Conservation (phyloP, 92 coral and sea anemone genomes). For the Micromussa lordhowensis region DNA sequence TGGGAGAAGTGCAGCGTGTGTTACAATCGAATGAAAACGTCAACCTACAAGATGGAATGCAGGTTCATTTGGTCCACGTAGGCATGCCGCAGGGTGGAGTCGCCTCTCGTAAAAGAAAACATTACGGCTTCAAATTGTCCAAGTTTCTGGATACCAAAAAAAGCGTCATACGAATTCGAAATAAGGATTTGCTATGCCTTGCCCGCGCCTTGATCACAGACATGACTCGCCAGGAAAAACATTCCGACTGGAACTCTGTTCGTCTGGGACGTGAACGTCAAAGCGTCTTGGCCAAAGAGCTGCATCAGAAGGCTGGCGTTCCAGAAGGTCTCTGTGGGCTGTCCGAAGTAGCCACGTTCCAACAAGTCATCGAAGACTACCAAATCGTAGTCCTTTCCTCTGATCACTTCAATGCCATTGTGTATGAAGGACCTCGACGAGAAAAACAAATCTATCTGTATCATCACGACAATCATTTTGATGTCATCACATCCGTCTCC, state of each 20-base stretch:
- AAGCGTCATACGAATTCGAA: slow-evolving; percentile 22
- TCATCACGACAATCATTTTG: too few species aligned
- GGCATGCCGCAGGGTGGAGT: too few species aligned
- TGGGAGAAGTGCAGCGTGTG: background rate
- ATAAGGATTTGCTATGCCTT: slow-evolving; percentile 22
- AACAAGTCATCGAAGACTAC: background rate
- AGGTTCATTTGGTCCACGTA: too few species aligned
- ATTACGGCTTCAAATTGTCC: too few species aligned
- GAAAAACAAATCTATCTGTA: too few species aligned
- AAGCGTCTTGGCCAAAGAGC: slow-evolving; percentile 1
- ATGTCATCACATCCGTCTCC: too few species aligned
- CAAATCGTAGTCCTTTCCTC: slow-evolving; percentile 24
- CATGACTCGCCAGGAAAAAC: background rate
- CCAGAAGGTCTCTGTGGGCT: slow-evolving; percentile 30
- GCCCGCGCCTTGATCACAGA: slow-evolving; percentile 12
- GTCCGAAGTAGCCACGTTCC: too few species aligned
- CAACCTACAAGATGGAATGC: too few species aligned
- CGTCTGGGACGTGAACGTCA: background rate
- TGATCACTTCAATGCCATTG: slow-evolving; percentile 14
- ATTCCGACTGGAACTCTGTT: background rate
- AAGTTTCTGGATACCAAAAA: slow-evolving; percentile 6
- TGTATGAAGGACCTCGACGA: too few species aligned
- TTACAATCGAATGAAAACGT: too few species aligned
- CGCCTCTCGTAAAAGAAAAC: too few species aligned
- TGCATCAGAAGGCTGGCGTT: slow-evolving; percentile 36